A percentile compares a stretch with the other conserved stretches of the same genome.
Conservation (phyloP, 2,113 vertebrate genomes). For the Micromys minutus region DNA sequence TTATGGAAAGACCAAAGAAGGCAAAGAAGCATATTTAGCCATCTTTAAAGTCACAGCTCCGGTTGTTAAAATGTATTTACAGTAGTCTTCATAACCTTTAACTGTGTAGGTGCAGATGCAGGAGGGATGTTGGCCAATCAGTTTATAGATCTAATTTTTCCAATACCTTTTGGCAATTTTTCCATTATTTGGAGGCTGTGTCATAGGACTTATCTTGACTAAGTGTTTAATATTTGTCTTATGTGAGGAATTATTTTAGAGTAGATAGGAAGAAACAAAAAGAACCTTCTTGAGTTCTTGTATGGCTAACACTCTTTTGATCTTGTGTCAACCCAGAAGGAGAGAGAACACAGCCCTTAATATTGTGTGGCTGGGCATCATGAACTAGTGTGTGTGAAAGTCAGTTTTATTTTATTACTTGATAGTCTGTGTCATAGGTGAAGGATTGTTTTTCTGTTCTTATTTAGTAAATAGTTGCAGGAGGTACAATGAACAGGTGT, state of each 20-base stretch:
- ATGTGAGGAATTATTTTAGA: background rate
- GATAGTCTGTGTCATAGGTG: background rate
- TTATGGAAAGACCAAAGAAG: slow-evolving; percentile 53
- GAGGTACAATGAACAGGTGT: background rate
- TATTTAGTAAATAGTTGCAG: background rate
- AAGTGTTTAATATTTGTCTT: slow-evolving; percentile 35
- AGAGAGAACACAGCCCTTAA: background rate
- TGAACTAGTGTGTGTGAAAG: background rate
- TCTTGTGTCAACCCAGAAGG: background rate
- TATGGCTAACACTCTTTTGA: background rate
- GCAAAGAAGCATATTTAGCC: slow-evolving; percentile 11
- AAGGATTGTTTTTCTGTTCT: background rate
- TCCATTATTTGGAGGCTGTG: background rate
- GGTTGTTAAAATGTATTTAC: slow-evolving; percentile 28
- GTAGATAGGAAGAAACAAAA: slow-evolving; percentile 1
- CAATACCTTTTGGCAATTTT: background rate
- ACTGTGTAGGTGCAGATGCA: background rate
- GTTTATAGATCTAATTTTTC: slow-evolving; percentile 37
- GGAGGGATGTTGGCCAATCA: background rate
- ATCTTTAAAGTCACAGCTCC: slow-evolving; percentile 41
- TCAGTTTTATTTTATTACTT: background rate
- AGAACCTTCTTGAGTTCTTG: background rate
- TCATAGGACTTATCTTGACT: slow-evolving; percentile 9
- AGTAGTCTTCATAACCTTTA: background rate
- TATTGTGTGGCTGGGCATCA: background rate